Percentiles rank a stretch among this genome's conserved stretches.
phyloP scores from a whole-genome alignment of 2,113 vertebrate genomes.

The Limnothrissa miodon region DNA sequence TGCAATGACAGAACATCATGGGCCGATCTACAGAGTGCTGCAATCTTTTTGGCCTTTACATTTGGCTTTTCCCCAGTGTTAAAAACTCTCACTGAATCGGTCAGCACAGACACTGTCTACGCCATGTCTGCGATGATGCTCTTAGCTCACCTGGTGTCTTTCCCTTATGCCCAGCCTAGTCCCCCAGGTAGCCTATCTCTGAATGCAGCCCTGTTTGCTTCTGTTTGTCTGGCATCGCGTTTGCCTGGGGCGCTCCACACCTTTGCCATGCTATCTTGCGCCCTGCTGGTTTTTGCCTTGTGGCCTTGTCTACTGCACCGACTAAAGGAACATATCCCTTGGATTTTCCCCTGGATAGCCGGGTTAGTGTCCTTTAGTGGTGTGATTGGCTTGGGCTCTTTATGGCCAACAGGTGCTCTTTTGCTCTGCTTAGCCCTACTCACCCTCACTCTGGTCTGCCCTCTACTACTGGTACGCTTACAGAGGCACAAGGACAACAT shows the following conservation, averaged over 20 bases:
- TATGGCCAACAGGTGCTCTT: conserved; percentile 76
- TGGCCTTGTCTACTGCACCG: conserved; percentile 94
- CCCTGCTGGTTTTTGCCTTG: conserved; percentile 91
- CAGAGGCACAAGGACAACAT: conserved; percentile 97
- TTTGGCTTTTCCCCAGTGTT: conserved; percentile 93
- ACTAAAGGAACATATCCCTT: conserved; percentile 73
- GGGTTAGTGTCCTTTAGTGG: conserved; percentile 76
- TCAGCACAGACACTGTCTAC: conserved; percentile 95
- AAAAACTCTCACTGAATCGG: conserved; percentile 93
- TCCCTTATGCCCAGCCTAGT: conserved; percentile 86
- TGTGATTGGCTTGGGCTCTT: conserved; percentile 71
- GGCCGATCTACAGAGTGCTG: conserved; percentile 86
- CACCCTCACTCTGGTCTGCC: conserved; percentile 82
- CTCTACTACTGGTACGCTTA: conserved; percentile 82
- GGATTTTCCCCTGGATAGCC: conserved; percentile 76
- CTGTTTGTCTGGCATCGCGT: conserved; percentile 91
- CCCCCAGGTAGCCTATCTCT: conserved; percentile 91
- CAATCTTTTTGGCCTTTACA: conserved; percentile 89
- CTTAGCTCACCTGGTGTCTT: conserved; percentile 89
- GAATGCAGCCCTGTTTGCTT: conserved; percentile 94
- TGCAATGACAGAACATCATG: conserved; percentile 72
- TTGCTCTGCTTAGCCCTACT: conserved; percentile 79
- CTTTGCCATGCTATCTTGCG: conserved; percentile 91
- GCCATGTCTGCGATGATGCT: conserved; percentile 95
- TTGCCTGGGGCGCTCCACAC: conserved; percentile 87